Base-by-base conservation (phyloP, 2,888 invertebrate species). In the Octonoba sinensis region DNA sequence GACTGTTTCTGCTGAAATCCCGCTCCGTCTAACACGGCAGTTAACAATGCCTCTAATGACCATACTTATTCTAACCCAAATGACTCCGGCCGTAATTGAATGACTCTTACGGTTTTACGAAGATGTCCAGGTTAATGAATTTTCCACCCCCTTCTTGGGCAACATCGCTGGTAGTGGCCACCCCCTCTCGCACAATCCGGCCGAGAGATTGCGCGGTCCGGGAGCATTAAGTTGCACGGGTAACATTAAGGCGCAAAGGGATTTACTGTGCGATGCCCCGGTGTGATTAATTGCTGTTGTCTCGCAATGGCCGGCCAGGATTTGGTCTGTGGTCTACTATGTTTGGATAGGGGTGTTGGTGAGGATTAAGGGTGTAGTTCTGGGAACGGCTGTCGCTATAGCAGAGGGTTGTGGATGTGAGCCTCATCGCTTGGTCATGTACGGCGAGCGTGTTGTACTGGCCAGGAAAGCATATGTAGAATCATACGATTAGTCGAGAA, bases 91-190 rank as follows among this genome's bases (percentile, higher is more conserved):
- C 36, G 74, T 81, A 81, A 81, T 81, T 81, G 81, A 81, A 74
- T 81, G 81, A 81, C 74, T 67, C 66, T 60, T 51, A 36, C 46
- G 54, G 54, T 51, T 36, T 36, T 22, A 59, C 20, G 70, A 62
- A 70, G 70, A 71, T 78, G 78, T 78, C 78, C 71, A 78, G 51
- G 78, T 62, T 79, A 79, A 79, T 79, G 79, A 78, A 78, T 78
- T 72, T 72, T 49, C 49, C 54, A n/a, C 54, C 57, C 47, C 22
- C 64, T 44, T 15, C 64, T 64, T 27, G 36, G 36, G 36, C 36
- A 36, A 11, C 36, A 8, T 36, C 1, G 6, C 36, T 36, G 36
- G 36, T 11, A 36, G 11, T 11, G 36, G 36, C 8, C 36, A 36
- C 36, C 36, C 36, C 36, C 36, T 36, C 36, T 11, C 36, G 36